phyloP scores from a whole-genome alignment of 2,888 invertebrate species.

The Cyclophora albipunctata region DNA sequence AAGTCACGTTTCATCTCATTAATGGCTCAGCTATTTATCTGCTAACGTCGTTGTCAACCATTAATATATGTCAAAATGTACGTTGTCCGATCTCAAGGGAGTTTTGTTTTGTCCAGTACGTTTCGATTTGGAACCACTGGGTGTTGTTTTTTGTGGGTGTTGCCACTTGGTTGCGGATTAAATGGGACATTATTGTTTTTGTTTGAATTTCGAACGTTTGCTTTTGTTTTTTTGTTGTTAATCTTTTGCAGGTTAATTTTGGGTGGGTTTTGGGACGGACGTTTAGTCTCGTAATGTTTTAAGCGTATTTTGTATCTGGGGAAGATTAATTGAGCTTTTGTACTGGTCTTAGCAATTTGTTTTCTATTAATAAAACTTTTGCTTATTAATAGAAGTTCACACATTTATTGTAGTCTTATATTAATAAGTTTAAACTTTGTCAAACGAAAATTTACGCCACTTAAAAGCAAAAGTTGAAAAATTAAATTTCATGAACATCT shows the following conservation, averaged over 20 bases:
- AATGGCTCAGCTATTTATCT: constrained; percentile 62
- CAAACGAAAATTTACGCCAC: not conserved
- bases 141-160: constrained; percentile 24
- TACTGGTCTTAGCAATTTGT: no score
- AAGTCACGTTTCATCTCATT: constrained; percentile 65
- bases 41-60: constrained; percentile 45
- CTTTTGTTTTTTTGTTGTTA: constrained; percentile 4
- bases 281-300: no score
- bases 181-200: constrained; percentile 20
- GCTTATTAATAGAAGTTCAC: no score
- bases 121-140: constrained; percentile 38
- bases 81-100: constrained; percentile 28
- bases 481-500: constrained; percentile 2
- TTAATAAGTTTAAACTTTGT: no score
- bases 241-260: no score
- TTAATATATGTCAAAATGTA: constrained; percentile 59
- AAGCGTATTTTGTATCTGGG: no score
- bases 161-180: constrained; percentile 18
- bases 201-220: not conserved
- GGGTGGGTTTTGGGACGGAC: no score
- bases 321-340: no score
- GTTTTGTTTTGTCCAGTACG: constrained; percentile 37
- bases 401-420: no score
- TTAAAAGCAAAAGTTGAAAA: constrained; percentile 4
- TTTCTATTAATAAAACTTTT: no score